These are phyloP conservation scores for Saimiri boliviensis DNA, from an alignment of 2,113 vertebrate species.

Conservation along the genomic window DNA sequence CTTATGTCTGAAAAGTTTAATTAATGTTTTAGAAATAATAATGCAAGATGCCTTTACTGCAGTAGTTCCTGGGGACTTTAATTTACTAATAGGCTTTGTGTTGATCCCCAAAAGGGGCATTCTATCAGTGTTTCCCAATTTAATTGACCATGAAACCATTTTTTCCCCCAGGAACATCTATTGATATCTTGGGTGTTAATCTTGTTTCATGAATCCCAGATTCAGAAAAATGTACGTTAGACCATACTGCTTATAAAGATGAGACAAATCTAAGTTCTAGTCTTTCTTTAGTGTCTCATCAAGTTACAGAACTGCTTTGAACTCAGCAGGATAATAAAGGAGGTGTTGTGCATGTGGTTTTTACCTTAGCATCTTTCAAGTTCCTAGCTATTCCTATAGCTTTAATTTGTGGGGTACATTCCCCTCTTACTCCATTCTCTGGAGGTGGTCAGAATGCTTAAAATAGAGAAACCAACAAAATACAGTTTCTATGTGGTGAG, in stretches of 20 bases:
- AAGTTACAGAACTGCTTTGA: conserved; percentile 58
- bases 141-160: conserved; percentile 49
- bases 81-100: conserved; percentile 33
- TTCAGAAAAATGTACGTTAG: conserved; percentile 30
- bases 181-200: conserved; percentile 47
- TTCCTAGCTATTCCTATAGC: conserved; percentile 9
- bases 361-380: conserved; percentile 45
- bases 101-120: background rate
- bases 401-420: conserved; percentile 1
- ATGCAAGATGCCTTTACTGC: background rate
- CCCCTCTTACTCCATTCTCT: background rate
- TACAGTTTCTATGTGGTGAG: background rate
- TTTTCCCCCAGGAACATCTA: conserved; percentile 25
- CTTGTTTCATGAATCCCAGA: conserved; percentile 58
- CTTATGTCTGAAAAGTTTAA: conserved; percentile 2
- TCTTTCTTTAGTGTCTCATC: conserved; percentile 18
- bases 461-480: conserved; percentile 43
- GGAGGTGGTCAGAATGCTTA: background rate
- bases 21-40: background rate
- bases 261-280: conserved; percentile 46
- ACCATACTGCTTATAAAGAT: conserved; percentile 44
- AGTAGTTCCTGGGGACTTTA: conserved; percentile 34
- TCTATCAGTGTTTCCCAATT: conserved; percentile 44
- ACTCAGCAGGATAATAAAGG: conserved; percentile 52
- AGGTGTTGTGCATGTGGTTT: conserved; percentile 52